phyloP scores from a whole-genome alignment of 1,140 invertebrate species.

The Melipona quadrifasciata region DNA sequence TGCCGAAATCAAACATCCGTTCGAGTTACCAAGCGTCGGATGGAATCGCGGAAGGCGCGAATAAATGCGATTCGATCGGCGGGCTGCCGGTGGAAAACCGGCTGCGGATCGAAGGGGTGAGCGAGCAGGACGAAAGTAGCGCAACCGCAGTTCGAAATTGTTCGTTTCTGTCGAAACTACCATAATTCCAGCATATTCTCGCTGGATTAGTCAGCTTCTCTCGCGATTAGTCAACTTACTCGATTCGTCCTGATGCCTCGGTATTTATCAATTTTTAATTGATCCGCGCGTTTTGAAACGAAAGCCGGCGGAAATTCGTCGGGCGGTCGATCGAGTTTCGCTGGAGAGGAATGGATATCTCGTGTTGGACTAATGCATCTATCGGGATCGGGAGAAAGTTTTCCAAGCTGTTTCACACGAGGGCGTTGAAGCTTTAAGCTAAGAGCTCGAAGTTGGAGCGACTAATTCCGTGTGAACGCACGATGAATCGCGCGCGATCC shows the following conservation, averaged over 20 bases:
- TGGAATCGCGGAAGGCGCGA: constrained; percentile 31
- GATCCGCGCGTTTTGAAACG: no score
- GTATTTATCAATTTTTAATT: no score
- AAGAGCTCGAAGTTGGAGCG: neutral
- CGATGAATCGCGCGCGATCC: neutral
- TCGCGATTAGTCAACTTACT: no score
- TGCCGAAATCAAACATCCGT: constrained; percentile 40
- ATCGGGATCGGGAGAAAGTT: neutral
- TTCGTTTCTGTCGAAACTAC: neutral
- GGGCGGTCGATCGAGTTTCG: neutral
- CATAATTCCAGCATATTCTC: neutral
- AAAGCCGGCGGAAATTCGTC: no score
- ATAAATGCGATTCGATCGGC: constrained; percentile 38
- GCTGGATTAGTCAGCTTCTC: no score
- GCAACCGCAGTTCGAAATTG: constrained; percentile 12
- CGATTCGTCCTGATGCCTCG: no score
- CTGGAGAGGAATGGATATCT: neutral
- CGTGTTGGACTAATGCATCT: neutral
- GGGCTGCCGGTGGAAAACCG: neutral
- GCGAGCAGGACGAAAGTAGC: neutral
- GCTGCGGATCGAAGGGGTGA: neutral
- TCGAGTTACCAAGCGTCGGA: constrained; percentile 12
- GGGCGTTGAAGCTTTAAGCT: neutral
- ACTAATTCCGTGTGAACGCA: neutral
- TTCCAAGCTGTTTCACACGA: neutral